These are phyloP conservation scores for Psylliodes chrysocephalus DNA, from an alignment of 2,888 invertebrate species.

Conservation along the genomic window DNA sequence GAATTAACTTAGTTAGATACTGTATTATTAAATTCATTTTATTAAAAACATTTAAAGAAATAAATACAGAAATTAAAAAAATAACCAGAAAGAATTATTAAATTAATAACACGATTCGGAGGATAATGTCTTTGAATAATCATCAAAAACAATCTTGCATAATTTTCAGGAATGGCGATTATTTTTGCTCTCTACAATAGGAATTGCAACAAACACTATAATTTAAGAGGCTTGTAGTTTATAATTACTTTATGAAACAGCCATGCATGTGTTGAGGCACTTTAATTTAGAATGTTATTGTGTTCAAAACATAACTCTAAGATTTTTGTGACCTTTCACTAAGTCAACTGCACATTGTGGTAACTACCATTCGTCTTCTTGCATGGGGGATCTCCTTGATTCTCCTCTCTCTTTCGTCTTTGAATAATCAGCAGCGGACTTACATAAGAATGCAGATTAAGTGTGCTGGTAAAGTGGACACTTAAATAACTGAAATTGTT, in stretches of 20 bases:
- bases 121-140: conserved; percentile 28
- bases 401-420: conserved; percentile 60
- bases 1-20: neutral
- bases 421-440: conserved; percentile 46
- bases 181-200: conserved; percentile 42
- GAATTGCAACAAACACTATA: conserved; percentile 44
- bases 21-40: neutral
- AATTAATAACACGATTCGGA: conserved; percentile 10
- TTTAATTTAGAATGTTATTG: conserved; percentile 58
- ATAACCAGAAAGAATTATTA: conserved; percentile 7
- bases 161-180: conserved; percentile 44
- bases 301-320: conserved; percentile 58
- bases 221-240: conserved; percentile 44
- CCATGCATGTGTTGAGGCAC: conserved; percentile 47
- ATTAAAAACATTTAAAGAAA: conserved; percentile 7
- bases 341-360: conserved; percentile 53
- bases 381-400: conserved; percentile 59
- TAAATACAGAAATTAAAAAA: conserved; percentile 20
- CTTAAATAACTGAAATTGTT: no score
- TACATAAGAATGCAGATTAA: neutral
- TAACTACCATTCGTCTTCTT: conserved; percentile 58
- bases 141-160: conserved; percentile 44
- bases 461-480: no score
- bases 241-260: conserved; percentile 47
- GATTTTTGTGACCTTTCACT: conserved; percentile 60